These are phyloP conservation scores for Lateolabrax maculatus DNA, from an alignment of 2,797 vertebrate species.

Conservation along the genomic window DNA sequence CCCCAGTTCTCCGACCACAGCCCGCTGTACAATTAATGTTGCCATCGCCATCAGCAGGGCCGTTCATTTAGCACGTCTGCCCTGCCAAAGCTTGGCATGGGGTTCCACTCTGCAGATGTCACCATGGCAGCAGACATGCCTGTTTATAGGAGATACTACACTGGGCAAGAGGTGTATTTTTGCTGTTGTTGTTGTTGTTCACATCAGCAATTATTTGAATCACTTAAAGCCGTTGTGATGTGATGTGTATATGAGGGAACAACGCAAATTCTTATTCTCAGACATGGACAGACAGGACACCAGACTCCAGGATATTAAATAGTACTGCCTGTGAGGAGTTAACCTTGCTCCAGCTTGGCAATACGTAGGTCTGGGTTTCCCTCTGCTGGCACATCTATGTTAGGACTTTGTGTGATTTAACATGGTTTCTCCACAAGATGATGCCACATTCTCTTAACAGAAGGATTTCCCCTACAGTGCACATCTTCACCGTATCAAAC, in stretches of 20 bases:
- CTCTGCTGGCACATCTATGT: constrained; percentile 70
- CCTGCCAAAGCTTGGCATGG: constrained; percentile 42
- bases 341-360: not conserved
- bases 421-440: constrained; percentile 63
- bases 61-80: constrained; percentile 50
- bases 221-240: not conserved
- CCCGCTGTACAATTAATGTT: constrained; percentile 81
- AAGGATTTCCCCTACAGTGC: constrained; percentile 41
- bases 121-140: constrained; percentile 21
- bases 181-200: too few species aligned
- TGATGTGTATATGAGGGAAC: not conserved
- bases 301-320: constrained; percentile 2
- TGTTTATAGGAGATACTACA: constrained; percentile 21
- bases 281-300: too few species aligned
- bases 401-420: constrained; percentile 32
- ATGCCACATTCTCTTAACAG: constrained; percentile 30
- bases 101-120: constrained; percentile 48
- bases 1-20: constrained; percentile 83
- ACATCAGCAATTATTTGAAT: constrained; percentile 3
- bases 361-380: constrained; percentile 65
- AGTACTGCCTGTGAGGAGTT: constrained; percentile 7
- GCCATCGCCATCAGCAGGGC: constrained; percentile 65
- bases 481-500: not conserved
- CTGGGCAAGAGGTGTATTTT: not conserved
- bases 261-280: not conserved